Evolutionary conservation across 2,797 vertebrate genomes (phyloP), one percentile per base, ranked within the genome.

Genomic region (Gastrophryne carolinensis): DNA sequence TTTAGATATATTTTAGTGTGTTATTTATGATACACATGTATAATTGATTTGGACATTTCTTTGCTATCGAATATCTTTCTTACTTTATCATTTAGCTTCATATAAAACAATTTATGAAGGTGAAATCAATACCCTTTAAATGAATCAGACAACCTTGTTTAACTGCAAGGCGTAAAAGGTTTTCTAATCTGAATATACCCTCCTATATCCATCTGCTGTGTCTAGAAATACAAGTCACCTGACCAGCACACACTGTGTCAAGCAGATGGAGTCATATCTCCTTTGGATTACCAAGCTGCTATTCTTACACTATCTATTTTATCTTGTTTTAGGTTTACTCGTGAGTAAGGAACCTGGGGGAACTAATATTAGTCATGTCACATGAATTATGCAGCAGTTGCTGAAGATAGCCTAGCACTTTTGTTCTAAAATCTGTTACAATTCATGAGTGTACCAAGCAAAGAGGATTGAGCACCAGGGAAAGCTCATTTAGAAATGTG

Each of bases 141-240:
- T 83, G 78, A 82, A 87, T 89, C 89, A 87, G 78, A 80, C 80
- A 81, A 79, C 74, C 79, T 82, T 82, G 82, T 85, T 84, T 84
- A 83, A 72, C 79, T 80, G 80, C 83, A 81, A 84, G 81, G 82
- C 84, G 80, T 83, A 75, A 81, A 80, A 50, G 81, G 86, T 85
- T 84, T 87, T 91, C 89, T 89, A 89, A 85, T 79, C 81, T 84
- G 87, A 88, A 88, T 89, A 80, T 86, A 89, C 66, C 80, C 85
- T 89, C 83, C 84, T 85, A 82, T 84, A 82, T 82, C 86, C 87
- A 85, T 89, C 87, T 91, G 89, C 79, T 79, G 86, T 66, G 21
- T 82, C 84, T 81, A 86, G 79, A 53, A 71, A 52, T 49, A 71
- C 60, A 79, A 86, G 82, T 76, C 84, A 64, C 73, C 72, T 82